Percentiles rank a stretch among this genome's conserved stretches.
Conservation (phyloP, 2,797 vertebrate species). For the Loriculus beryllinus region DNA sequence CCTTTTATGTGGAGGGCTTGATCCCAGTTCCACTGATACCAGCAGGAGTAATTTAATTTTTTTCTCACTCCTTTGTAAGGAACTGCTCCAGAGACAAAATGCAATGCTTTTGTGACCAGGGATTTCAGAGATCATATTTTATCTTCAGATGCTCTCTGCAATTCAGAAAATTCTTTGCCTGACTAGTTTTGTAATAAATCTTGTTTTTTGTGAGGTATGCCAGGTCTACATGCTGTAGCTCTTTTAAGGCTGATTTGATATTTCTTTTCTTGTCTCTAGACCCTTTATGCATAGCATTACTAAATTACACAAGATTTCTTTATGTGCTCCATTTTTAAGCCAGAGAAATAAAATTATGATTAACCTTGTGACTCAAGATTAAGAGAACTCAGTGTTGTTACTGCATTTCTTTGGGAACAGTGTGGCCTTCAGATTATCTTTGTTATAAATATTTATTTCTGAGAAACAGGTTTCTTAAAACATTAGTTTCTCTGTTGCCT, state of each 20-base stretch:
- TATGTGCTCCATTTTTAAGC: background rate
- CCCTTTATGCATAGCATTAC: background rate
- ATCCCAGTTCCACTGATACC: background rate
- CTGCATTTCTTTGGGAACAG: background rate
- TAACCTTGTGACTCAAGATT: background rate
- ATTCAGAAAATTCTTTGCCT: background rate
- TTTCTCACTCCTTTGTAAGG: background rate
- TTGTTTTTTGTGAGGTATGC: background rate
- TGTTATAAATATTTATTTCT: background rate
- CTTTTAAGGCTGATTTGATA: background rate
- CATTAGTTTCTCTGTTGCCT: background rate
- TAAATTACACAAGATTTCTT: background rate
- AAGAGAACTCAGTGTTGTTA: background rate
- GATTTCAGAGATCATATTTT: background rate
- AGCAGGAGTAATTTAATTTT: background rate
- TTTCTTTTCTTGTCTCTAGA: background rate
- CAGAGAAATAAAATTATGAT: background rate
- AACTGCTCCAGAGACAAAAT: background rate
- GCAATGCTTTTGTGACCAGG: background rate
- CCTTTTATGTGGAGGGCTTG: background rate
- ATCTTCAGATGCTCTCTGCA: fast-evolving
- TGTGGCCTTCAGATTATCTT: background rate
- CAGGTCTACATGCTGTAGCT: background rate
- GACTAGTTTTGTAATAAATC: background rate
- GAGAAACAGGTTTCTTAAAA: background rate